Conservation (phyloP, 2,113 vertebrate genomes). For the Recurvirostra avosetta region DNA sequence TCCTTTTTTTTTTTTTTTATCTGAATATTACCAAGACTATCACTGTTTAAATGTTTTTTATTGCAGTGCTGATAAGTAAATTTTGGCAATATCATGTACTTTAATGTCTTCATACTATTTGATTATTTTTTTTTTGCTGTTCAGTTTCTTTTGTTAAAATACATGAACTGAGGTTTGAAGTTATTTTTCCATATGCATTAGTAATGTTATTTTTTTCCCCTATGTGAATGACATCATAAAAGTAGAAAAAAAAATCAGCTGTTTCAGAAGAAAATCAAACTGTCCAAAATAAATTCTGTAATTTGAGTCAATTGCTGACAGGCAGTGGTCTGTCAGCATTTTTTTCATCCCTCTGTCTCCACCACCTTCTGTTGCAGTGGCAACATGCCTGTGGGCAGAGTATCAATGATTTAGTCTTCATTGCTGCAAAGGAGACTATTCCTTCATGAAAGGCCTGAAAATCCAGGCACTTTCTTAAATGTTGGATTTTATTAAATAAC, state of each 20-base stretch:
- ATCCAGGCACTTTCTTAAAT: background rate
- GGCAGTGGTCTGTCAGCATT: constrained; percentile 10
- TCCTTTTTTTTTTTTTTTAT: background rate
- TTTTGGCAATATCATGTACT: background rate
- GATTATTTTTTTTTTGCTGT: background rate
- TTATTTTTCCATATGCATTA: background rate
- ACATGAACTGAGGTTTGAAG: background rate
- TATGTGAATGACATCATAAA: background rate
- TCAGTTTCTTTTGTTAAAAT: background rate
- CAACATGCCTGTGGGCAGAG: background rate
- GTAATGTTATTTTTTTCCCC: background rate
- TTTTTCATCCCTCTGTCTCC: background rate
- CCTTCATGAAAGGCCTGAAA: background rate
- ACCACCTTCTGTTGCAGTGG: constrained; percentile 15
- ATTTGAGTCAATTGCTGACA: background rate
- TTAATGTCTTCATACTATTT: background rate
- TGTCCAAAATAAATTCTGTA: background rate
- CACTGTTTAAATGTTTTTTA: background rate
- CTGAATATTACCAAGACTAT: background rate
- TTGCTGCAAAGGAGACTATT: background rate
- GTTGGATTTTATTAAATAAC: background rate
- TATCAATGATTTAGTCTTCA: background rate
- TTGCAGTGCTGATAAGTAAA: background rate
- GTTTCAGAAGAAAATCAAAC: background rate
- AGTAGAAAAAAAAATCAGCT: background rate